phyloP scores from a whole-genome alignment of 1,140 invertebrate genomes.

The Microplitis mediator region DNA sequence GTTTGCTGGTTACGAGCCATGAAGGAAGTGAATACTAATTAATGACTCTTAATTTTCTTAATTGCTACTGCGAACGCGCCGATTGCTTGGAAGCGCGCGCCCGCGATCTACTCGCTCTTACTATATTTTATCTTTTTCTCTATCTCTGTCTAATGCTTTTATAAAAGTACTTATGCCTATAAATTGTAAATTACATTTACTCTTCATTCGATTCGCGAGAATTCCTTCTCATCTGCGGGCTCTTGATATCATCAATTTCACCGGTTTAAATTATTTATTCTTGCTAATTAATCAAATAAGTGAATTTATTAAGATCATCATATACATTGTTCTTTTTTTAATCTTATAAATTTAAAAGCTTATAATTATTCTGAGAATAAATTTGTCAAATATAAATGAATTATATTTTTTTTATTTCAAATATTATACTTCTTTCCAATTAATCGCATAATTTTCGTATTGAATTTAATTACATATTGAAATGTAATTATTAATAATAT shows the following conservation, averaged over 20 bases:
- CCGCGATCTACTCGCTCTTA: slow-evolving; percentile 28
- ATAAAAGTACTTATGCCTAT: too few species aligned
- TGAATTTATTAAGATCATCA: not conserved
- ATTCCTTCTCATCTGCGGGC: too few species aligned
- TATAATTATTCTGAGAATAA: not conserved
- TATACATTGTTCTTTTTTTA: not conserved
- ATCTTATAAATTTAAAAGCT: not conserved
- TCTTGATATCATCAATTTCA: too few species aligned
- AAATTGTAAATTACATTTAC: too few species aligned
- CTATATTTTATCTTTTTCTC: slow-evolving; percentile 1
- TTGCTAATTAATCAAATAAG: not conserved
- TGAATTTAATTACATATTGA: too few species aligned
- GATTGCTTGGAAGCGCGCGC: slow-evolving; percentile 44
- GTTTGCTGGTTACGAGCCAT: slow-evolving; percentile 31
- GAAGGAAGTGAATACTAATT: slow-evolving; percentile 61
- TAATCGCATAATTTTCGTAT: too few species aligned
- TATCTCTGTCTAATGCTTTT: not conserved
- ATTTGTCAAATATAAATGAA: too few species aligned
- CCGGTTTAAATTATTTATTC: too few species aligned
- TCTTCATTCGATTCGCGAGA: too few species aligned
- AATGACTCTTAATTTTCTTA: slow-evolving; percentile 63
- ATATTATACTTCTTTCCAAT: too few species aligned
- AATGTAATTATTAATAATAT: too few species aligned
- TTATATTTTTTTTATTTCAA: too few species aligned
- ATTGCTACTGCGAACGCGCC: slow-evolving; percentile 52